Percentiles rank a stretch among this genome's conserved stretches.
phyloP scores from a whole-genome alignment of 2,888 invertebrate species.

The Tethea ocularis region DNA sequence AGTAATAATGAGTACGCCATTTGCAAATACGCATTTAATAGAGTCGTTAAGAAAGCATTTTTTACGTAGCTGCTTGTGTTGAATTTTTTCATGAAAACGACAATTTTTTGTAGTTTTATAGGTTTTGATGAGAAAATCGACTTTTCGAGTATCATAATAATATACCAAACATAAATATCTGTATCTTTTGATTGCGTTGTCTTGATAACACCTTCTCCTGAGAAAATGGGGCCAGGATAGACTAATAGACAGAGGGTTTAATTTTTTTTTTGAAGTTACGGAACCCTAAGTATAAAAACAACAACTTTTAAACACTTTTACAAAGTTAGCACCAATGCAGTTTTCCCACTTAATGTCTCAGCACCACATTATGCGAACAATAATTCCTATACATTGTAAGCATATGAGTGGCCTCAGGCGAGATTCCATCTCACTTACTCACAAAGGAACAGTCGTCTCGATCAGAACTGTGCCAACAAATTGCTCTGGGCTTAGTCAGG shows the following conservation, averaged over 20 bases:
- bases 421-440: slow-evolving; percentile 8
- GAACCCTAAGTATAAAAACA: no score
- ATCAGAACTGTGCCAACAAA: slow-evolving; percentile 6
- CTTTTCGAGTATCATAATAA: no score
- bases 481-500: background rate
- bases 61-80: no score
- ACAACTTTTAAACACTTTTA: background rate
- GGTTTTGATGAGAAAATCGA: no score
- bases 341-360: background rate
- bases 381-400: slow-evolving; percentile 7
- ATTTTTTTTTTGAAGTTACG: background rate
- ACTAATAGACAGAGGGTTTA: no score
- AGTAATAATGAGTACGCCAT: background rate
- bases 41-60: background rate
- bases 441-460: background rate
- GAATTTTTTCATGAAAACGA: no score
- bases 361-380: slow-evolving; percentile 7
- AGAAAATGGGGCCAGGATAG: no score
- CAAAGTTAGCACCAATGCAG: background rate
- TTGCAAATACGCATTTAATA: background rate
- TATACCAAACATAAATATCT: no score
- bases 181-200: no score
- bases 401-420: slow-evolving; percentile 1
- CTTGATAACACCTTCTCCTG: no score
- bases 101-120: no score